phyloP scores from a whole-genome alignment of 2,888 invertebrate species.

The Uloborus plumipes region DNA sequence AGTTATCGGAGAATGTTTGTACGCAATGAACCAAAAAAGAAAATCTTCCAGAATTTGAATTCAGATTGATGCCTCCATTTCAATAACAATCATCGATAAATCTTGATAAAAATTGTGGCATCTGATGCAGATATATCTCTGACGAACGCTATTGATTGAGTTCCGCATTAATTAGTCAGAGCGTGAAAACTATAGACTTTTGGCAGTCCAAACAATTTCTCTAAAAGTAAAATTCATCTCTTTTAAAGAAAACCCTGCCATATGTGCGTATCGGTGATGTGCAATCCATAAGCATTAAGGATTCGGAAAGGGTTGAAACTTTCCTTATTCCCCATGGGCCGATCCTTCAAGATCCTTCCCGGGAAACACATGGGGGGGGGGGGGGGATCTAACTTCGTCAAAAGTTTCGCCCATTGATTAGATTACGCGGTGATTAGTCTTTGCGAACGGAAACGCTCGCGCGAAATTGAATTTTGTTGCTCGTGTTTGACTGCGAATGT shows the following conservation, averaged over 20 bases:
- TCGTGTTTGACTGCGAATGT: slow-evolving; percentile 59
- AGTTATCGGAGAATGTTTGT: no score
- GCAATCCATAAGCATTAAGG: slow-evolving; percentile 59
- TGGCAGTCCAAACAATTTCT: slow-evolving; percentile 9
- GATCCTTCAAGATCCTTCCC: slow-evolving; percentile 46
- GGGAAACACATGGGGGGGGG: slow-evolving; percentile 19
- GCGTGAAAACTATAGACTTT: slow-evolving; percentile 32
- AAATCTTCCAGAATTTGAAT: no score
- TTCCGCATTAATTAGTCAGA: no score
- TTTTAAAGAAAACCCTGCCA: slow-evolving; percentile 55
- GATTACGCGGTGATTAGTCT: slow-evolving; percentile 62
- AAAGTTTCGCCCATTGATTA: slow-evolving; percentile 62
- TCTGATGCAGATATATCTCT: no score
- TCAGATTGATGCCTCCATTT: no score
- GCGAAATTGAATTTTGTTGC: slow-evolving; percentile 59
- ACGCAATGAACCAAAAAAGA: no score
- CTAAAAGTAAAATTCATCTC: slow-evolving; percentile 58
- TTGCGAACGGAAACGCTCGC: slow-evolving; percentile 13
- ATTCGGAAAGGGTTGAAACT: slow-evolving; percentile 7
- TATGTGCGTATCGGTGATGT: slow-evolving; percentile 17
- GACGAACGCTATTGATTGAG: no score
- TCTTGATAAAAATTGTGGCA: slow-evolving; percentile 15
- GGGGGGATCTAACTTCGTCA: slow-evolving; percentile 57
- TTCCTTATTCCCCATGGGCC: slow-evolving; percentile 44
- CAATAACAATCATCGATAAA: no score